Evolutionary conservation across 2,113 vertebrate species (phyloP).

Genomic region (Copsychus sechellarum): DNA sequence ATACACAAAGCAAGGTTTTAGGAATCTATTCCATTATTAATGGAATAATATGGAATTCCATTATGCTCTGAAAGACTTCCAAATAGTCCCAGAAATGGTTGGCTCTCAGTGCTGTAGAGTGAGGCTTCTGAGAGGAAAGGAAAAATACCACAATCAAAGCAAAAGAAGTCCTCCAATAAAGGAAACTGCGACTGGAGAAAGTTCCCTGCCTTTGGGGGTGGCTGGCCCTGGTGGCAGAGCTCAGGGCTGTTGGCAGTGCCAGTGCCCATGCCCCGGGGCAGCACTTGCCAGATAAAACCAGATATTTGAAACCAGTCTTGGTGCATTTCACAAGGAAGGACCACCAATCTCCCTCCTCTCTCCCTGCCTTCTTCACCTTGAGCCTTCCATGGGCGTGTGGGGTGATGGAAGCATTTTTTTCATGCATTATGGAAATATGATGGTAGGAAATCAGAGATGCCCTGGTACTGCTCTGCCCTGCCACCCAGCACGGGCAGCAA

Average conservation of each 20-base stretch:
- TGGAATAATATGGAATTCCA: not conserved
- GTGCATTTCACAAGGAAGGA: not conserved
- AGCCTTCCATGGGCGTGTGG: not conserved
- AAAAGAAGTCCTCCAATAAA: not conserved
- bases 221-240: not conserved
- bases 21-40: not conserved
- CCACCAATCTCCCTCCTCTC: not conserved
- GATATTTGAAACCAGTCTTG: not conserved
- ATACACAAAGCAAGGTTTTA: not conserved
- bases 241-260: not conserved
- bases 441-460: not conserved
- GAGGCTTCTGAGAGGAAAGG: not conserved
- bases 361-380: not conserved
- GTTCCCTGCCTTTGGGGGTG: not conserved
- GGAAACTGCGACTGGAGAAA: not conserved
- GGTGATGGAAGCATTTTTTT: not conserved
- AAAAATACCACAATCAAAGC: not conserved
- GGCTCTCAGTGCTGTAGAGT: not conserved
- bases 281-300: not conserved
- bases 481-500: not conserved
- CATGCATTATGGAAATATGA: not conserved
- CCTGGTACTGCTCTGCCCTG: not conserved
- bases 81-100: not conserved
- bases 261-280: not conserved
- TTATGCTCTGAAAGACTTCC: not conserved